Evolutionary conservation across 2,888 invertebrate genomes (phyloP).

Genomic region (Tortrix viridana): DNA sequence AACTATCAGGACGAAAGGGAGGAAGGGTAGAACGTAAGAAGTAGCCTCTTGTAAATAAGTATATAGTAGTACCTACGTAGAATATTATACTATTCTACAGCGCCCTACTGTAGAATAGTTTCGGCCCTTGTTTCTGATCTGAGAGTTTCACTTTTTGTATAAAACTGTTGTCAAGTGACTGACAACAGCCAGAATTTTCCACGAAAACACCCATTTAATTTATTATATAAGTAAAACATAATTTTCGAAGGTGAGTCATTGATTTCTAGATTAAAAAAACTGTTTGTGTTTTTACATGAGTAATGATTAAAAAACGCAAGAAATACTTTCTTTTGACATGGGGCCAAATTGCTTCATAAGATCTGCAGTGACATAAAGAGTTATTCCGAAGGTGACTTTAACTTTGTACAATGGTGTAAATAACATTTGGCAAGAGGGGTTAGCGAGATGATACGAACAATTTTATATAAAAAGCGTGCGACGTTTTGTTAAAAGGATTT

Average conservation of each 20-base stretch:
- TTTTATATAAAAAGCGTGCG: background rate
- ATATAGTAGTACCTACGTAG: no score
- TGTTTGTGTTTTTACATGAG: slow-evolving; percentile 23
- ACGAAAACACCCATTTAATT: no score
- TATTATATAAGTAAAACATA: background rate
- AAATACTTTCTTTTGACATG: slow-evolving; percentile 23
- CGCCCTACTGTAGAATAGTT: no score
- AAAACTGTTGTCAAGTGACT: no score
- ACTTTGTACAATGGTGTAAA: slow-evolving; percentile 6
- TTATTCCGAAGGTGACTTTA: slow-evolving; percentile 19
- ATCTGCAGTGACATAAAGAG: slow-evolving; percentile 13
- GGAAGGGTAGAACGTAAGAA: no score
- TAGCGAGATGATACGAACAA: background rate
- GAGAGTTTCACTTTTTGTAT: no score
- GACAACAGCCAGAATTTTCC: no score
- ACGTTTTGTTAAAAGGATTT: no score
- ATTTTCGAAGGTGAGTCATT: slow-evolving; percentile 27
- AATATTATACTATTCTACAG: no score
- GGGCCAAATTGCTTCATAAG: slow-evolving; percentile 28
- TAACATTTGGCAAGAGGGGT: slow-evolving; percentile 10
- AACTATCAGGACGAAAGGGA: no score
- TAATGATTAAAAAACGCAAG: slow-evolving; percentile 15
- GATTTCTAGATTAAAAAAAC: slow-evolving; percentile 14
- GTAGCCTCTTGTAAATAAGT: no score
- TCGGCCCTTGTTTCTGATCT: no score